A percentile compares a stretch with the other conserved stretches of the same genome.
These are phyloP conservation scores for Cydia strobilella DNA, from an alignment of 1,140 invertebrate species.

Conservation along the genomic window DNA sequence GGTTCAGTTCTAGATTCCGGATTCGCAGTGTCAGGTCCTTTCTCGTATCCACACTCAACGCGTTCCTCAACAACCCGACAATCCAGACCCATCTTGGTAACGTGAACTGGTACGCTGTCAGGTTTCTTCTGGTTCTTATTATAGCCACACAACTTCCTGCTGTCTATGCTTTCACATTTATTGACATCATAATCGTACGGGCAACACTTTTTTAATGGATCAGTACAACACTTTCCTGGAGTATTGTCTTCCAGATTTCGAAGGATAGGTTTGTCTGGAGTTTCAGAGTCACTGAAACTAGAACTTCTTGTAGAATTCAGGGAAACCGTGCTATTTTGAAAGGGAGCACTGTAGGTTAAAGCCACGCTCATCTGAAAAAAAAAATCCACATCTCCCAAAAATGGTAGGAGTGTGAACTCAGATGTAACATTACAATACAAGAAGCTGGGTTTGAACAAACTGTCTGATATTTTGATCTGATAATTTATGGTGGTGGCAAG, in stretches of 20 bases:
- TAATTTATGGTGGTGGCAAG: too few species aligned
- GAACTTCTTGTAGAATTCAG: background rate
- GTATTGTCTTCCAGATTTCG: constrained; percentile 3
- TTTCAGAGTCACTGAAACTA: background rate
- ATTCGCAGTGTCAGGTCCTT: background rate
- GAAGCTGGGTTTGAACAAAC: too few species aligned
- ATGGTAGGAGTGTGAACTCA: too few species aligned
- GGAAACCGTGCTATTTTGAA: background rate
- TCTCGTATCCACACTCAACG: constrained; percentile 1
- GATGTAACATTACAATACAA: too few species aligned
- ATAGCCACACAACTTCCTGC: constrained; percentile 2
- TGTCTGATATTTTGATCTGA: too few species aligned
- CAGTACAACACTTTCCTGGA: constrained; percentile 8
- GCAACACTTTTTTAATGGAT: constrained; percentile 16
- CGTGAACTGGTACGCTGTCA: background rate
- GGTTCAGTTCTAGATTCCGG: background rate
- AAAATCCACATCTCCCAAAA: background rate
- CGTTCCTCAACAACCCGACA: background rate
- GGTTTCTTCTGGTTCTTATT: constrained; percentile 1
- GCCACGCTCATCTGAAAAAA: background rate
- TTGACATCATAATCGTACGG: background rate
- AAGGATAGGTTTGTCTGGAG: background rate
- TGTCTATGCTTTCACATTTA: constrained; percentile 1
- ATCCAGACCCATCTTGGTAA: constrained; percentile 1
- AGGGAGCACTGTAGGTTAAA: background rate